A percentile compares a stretch with the other conserved stretches of the same genome.
These are phyloP conservation scores for Zoroaster sp. DNA, from an alignment of 53 echinoderm and acorn worm species.

Conservation along the genomic window DNA sequence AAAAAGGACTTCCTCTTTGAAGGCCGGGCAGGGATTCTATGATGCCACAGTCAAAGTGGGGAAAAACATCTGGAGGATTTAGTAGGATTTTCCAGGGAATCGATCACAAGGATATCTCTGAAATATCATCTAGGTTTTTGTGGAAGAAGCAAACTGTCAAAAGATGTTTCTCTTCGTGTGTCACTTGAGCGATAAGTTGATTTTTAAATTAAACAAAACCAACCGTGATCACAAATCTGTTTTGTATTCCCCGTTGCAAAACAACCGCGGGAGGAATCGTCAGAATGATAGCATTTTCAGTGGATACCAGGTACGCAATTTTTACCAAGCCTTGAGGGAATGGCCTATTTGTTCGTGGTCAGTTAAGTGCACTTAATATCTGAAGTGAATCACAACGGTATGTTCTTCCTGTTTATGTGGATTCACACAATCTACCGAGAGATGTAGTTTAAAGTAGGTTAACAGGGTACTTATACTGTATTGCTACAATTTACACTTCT, in stretches of 20 bases:
- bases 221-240: not conserved
- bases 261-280: not conserved
- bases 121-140: no score
- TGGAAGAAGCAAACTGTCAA: no score
- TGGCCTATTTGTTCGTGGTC: constrained; percentile 30
- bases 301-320: constrained; percentile 13
- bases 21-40: not conserved
- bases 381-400: not conserved
- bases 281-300: not conserved
- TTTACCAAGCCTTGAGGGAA: not conserved
- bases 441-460: constrained; percentile 32
- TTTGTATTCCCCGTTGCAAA: not conserved
- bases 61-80: not conserved
- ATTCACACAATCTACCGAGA: not conserved
- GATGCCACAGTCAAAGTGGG: not conserved
- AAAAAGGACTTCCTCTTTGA: not conserved
- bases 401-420: not conserved
- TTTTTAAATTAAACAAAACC: not conserved
- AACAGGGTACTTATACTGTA: not conserved
- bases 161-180: no score
- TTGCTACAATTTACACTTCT: not conserved
- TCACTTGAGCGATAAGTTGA: no score
- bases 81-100: not conserved
- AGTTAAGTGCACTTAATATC: constrained; percentile 47
- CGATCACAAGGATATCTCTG: not conserved